A percentile compares a stretch with the other conserved stretches of the same genome.
Conservation (phyloP, 1,140 invertebrate genomes). For the Oncopeltus fasciatus region DNA sequence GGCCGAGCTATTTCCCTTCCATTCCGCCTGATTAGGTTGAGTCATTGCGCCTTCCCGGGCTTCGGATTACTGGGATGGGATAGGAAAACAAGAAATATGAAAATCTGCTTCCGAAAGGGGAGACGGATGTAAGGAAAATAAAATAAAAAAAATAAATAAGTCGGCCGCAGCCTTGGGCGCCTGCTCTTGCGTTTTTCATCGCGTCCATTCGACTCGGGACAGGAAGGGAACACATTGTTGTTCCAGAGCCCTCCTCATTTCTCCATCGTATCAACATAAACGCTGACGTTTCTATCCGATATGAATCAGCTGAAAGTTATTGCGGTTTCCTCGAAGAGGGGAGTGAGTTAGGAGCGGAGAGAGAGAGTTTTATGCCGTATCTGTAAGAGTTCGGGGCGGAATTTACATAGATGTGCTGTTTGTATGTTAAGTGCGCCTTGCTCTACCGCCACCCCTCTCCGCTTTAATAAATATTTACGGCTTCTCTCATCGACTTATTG, state of each 20-base stretch:
- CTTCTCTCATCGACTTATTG: not conserved
- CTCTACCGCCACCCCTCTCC: not conserved
- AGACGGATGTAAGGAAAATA: no score
- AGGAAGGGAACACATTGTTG: no score
- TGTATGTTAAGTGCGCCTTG: not conserved
- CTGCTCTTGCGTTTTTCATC: no score
- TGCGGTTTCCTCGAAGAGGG: not conserved
- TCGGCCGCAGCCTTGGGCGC: not conserved
- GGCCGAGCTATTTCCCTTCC: not conserved
- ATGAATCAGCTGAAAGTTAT: not conserved
- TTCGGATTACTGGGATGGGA: not conserved
- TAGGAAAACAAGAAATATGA: not conserved
- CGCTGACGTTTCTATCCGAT: not conserved
- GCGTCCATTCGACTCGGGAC: no score
- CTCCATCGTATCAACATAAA: constrained; percentile 5
- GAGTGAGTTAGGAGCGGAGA: not conserved
- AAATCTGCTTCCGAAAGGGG: not conserved
- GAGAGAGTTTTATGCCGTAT: not conserved
- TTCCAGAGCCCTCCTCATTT: constrained; percentile 1
- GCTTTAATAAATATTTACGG: constrained; percentile 2
- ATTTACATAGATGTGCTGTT: constrained; percentile 1
- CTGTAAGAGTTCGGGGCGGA: not conserved
- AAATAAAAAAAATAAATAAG: no score
- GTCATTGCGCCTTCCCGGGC: not conserved
- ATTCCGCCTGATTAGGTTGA: constrained; percentile 5